Base-by-base conservation (phyloP, 2,888 invertebrate genomes). In the Branchinecta sandiegonensis region DNA sequence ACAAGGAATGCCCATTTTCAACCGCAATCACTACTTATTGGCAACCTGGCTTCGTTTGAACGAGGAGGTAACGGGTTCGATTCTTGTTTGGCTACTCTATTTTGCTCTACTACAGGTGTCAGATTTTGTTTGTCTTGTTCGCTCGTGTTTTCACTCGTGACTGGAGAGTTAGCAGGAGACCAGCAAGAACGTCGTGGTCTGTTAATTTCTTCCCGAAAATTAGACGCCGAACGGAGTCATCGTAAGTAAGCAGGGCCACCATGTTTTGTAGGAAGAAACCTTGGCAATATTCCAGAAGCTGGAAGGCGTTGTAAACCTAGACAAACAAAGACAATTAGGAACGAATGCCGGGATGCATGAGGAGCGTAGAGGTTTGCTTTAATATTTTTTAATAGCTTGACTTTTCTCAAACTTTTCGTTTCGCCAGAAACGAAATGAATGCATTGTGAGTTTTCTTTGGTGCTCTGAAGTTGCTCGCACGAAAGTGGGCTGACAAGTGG, bases 171-270 rank as follows among this genome's bases (percentile, higher is more conserved):
- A 84, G 80, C 68, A 92, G 80, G 46, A 93, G 80, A 13, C 91
- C 91, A 10, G 87, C 88, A 13, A 93, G 81, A 8, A 93, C 91
- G 75, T 93, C 92, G 76, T 92, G 91, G 74, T 90, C 91, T 67
- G 92, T 91, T 71, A 92, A 80, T 75, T 91, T 88, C 78, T 91
- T 92, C 63, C 91, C 92, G 75, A 92, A 92, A 50, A 93, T 82
- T 69, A 93, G 80, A 71, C 91, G 84, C 76, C 92, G 89, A 0
- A 92, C 91, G 0, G 90, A 90, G 76, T 92, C 92, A 75, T 92
- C 92, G 75, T 90, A 92, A 0, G 91, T 92, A 66, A 93, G 81
- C 46, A 92, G 80, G n/a, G 91, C 90, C n/a, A 92, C 90, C 90
- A 93, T 90, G 76, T 93, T 92, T 79, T 93, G 92, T 65, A 93